Conservation (phyloP, 1,140 invertebrate genomes). For the Hyles vespertilio region DNA sequence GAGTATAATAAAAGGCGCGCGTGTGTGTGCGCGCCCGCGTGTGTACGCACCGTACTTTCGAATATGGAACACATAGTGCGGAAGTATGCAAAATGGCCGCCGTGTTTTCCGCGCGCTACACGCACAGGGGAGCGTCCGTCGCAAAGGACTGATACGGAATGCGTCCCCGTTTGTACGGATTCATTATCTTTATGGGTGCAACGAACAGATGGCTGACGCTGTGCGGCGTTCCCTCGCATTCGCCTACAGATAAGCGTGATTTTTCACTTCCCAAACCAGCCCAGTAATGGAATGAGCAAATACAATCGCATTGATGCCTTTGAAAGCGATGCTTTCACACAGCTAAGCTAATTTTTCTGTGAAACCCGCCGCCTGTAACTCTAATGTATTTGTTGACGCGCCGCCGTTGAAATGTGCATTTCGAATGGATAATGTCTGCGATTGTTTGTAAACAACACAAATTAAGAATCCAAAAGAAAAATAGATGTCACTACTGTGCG, state of each 20-base stretch:
- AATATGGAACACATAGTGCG: slow-evolving; percentile 69
- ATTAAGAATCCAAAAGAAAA: slow-evolving; percentile 17
- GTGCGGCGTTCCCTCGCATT: slow-evolving; percentile 57
- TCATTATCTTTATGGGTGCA: slow-evolving; percentile 72
- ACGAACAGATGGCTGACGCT: slow-evolving; percentile 67
- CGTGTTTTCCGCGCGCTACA: slow-evolving; percentile 57
- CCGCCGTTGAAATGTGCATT: slow-evolving; percentile 1
- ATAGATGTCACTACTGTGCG: slow-evolving; percentile 33
- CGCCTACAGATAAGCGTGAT: slow-evolving; percentile 68
- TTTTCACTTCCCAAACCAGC: slow-evolving; percentile 71
- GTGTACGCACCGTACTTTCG: slow-evolving; percentile 63
- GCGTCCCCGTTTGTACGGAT: slow-evolving; percentile 55
- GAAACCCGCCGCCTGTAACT: slow-evolving; percentile 28
- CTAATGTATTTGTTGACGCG: slow-evolving; percentile 27
- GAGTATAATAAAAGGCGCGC: slow-evolving; percentile 56
- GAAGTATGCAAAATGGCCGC: slow-evolving; percentile 68
- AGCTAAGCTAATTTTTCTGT: slow-evolving; percentile 48
- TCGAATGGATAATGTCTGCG: background rate
- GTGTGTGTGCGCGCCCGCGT: slow-evolving; percentile 26
- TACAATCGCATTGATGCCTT: slow-evolving; percentile 48
- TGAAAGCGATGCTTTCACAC: slow-evolving; percentile 44
- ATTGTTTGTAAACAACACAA: slow-evolving; percentile 28
- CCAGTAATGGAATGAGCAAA: slow-evolving; percentile 59
- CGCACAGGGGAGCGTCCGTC: slow-evolving; percentile 43
- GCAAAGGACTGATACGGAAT: slow-evolving; percentile 54